A percentile compares a stretch with the other conserved stretches of the same genome.
Conservation (phyloP, 2,797 vertebrate species). For the Psittacula derbiana region DNA sequence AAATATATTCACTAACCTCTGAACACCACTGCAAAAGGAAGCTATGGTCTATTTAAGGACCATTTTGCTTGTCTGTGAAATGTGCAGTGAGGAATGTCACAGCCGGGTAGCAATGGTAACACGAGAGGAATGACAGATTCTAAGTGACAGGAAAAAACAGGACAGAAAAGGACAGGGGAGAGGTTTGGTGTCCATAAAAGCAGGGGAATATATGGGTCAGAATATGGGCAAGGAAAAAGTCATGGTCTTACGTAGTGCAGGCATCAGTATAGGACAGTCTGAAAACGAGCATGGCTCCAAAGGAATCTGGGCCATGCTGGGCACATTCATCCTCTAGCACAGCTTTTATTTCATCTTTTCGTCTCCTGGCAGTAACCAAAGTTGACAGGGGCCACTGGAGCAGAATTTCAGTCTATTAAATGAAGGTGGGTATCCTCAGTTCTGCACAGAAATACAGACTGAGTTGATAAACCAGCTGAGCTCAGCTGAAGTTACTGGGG, state of each 20-base stretch:
- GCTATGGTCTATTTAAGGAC: not conserved
- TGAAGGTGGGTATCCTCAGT: not conserved
- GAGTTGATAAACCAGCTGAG: not conserved
- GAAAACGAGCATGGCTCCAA: not conserved
- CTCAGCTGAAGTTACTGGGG: not conserved
- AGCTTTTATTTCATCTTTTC: not conserved
- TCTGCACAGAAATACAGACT: not conserved
- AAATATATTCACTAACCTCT: not conserved
- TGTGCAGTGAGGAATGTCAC: not conserved
- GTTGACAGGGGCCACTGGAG: not conserved
- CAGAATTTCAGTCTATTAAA: not conserved
- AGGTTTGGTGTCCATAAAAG: not conserved
- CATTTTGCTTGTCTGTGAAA: not conserved
- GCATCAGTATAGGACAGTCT: not conserved
- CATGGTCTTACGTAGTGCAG: not conserved
- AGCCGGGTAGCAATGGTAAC: not conserved
- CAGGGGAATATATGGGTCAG: not conserved
- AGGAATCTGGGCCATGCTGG: not conserved
- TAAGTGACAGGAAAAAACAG: not conserved
- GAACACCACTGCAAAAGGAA: not conserved
- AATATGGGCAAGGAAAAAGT: accelerated
- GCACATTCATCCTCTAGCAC: not conserved
- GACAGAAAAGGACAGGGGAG: not conserved
- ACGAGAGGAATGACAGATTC: not conserved
- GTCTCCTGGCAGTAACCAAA: not conserved